Conservation (phyloP, 2,888 invertebrate species). For the Diaperis boleti region DNA sequence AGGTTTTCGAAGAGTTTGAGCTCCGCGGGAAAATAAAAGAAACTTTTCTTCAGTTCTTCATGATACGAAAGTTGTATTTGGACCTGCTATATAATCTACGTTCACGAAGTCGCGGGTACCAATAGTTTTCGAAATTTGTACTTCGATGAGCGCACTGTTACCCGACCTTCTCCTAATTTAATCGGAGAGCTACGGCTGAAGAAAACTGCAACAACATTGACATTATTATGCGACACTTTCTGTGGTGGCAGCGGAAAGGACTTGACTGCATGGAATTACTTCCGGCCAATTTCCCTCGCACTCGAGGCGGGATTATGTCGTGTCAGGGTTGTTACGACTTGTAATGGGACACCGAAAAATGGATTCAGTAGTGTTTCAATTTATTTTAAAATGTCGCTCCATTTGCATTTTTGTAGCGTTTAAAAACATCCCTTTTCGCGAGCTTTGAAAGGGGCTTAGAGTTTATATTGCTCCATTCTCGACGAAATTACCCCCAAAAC, state of each 20-base stretch:
- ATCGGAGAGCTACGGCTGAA: too few relatives aligned
- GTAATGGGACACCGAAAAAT: constrained; percentile 36
- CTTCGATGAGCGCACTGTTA: too few relatives aligned
- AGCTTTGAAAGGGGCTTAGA: constrained; percentile 22
- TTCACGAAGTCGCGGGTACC: too few relatives aligned
- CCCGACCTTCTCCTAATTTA: too few relatives aligned
- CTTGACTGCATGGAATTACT: constrained; percentile 39
- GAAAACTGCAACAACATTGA: constrained; percentile 32
- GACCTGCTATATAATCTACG: too few relatives aligned
- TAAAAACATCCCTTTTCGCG: constrained; percentile 23
- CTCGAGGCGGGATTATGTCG: constrained; percentile 35
- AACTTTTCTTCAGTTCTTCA: too few relatives aligned
- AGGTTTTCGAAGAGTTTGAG: too few relatives aligned
- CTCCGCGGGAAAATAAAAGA: too few relatives aligned
- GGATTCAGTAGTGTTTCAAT: constrained; percentile 22
- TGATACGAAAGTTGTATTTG: too few relatives aligned
- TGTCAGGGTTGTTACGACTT: constrained; percentile 34
- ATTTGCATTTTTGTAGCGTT: constrained; percentile 35
- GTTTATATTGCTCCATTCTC: constrained; percentile 23
- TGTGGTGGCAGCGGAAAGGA: constrained; percentile 34
- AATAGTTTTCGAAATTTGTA: too few relatives aligned
- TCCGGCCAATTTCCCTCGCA: constrained; percentile 38
- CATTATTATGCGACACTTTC: constrained; percentile 32
- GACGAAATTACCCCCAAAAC: constrained; percentile 21
- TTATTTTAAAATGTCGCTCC: constrained; percentile 32